Evolutionary conservation across 2,797 vertebrate genomes (phyloP).

Genomic region (Periparus ater): DNA sequence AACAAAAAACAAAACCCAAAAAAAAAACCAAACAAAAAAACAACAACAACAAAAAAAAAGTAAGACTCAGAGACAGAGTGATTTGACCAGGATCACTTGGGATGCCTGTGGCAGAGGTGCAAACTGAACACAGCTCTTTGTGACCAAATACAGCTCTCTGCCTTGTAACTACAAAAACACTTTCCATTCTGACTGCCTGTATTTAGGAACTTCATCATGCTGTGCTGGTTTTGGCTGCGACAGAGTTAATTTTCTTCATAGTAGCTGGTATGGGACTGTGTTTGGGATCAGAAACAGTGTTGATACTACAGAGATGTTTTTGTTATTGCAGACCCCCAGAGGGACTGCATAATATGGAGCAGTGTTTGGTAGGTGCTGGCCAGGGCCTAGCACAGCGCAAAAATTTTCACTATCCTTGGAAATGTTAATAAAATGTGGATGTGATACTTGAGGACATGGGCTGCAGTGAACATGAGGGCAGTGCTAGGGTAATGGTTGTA

Average conservation of each 20-base stretch:
- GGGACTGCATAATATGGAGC: neutral
- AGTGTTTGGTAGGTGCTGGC: neutral
- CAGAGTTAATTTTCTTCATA: neutral
- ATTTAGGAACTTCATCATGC: neutral
- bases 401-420: neutral
- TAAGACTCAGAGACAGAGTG: neutral
- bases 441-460: neutral
- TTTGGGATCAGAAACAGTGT: neutral
- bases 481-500: neutral
- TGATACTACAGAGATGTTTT: neutral
- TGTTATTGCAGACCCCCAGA: neutral
- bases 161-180: neutral
- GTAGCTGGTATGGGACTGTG: neutral
- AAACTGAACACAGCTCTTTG: neutral
- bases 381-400: neutral
- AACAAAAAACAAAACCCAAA: neutral
- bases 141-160: neutral
- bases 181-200: neutral
- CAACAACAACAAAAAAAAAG: neutral
- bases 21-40: neutral
- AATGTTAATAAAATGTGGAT: neutral
- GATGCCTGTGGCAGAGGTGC: neutral
- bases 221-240: neutral
- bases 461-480: neutral
- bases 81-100: neutral